Percentiles rank a stretch among this genome's conserved stretches.
phyloP scores from a whole-genome alignment of 2,113 vertebrate genomes.

The Hippocampus guttulatus region DNA sequence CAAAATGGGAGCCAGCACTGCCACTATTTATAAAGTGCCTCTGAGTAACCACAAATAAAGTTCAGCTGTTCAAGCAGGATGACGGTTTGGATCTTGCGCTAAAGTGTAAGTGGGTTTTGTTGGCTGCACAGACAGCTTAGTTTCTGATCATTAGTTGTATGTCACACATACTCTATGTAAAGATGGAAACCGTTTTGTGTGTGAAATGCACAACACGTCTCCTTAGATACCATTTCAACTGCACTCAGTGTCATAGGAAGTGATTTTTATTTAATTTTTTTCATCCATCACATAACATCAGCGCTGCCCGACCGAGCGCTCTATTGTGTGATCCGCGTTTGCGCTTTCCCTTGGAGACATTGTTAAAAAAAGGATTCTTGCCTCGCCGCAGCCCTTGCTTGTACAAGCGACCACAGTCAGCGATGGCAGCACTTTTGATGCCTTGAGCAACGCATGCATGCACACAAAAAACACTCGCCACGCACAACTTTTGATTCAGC shows the following conservation, averaged over 20 bases:
- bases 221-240: background rate
- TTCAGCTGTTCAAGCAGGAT: too few relatives aligned
- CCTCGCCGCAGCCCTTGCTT: constrained; percentile 43
- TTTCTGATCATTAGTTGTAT: too few relatives aligned
- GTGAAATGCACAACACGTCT: too few relatives aligned
- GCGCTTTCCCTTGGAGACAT: constrained; percentile 57
- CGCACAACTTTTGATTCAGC: too few relatives aligned
- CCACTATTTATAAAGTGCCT: too few relatives aligned
- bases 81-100: too few relatives aligned
- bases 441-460: constrained; percentile 36
- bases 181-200: too few relatives aligned
- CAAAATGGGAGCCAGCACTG: too few relatives aligned
- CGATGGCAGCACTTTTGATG: constrained; percentile 18
- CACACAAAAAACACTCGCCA: constrained; percentile 2
- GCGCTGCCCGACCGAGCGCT: constrained; percentile 24
- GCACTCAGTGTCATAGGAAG: background rate
- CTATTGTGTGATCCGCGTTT: constrained; percentile 30
- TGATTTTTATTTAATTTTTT: background rate
- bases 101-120: too few relatives aligned
- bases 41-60: too few relatives aligned
- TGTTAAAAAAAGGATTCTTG: constrained; percentile 63
- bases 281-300: background rate
- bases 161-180: too few relatives aligned
- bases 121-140: too few relatives aligned
- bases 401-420: constrained; percentile 15